Percentiles rank a stretch among this genome's conserved stretches.
Conservation (phyloP, 2,113 vertebrate species). For the Indri indri region DNA sequence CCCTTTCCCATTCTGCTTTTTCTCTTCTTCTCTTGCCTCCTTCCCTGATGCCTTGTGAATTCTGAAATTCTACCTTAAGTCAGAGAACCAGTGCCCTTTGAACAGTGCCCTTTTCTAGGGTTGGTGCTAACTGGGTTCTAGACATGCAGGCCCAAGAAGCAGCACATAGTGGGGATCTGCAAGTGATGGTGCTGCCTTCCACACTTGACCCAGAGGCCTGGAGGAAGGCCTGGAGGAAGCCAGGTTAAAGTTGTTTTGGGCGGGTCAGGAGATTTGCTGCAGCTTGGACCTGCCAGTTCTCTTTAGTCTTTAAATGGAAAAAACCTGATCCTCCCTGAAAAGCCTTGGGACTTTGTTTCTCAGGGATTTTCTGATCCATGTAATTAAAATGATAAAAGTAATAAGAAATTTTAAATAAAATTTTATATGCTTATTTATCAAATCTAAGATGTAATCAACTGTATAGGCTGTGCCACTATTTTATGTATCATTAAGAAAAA, state of each 20-base stretch:
- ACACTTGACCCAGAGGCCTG: background rate
- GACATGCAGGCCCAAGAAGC: background rate
- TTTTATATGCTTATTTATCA: background rate
- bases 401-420: conserved; percentile 7
- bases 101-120: background rate
- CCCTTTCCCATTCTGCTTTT: background rate
- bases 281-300: background rate
- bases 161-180: background rate
- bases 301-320: background rate
- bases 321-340: background rate
- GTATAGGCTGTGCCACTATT: background rate
- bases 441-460: background rate
- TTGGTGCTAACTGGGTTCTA: background rate
- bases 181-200: background rate
- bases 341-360: conserved; percentile 11
- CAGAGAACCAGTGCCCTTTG: background rate
- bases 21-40: background rate
- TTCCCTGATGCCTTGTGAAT: background rate
- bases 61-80: background rate
- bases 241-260: background rate
- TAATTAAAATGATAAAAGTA: background rate
- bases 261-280: background rate
- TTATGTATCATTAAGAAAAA: background rate
- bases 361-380: background rate
- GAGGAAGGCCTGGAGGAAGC: background rate